Conservation (phyloP, 2,113 vertebrate species). For the Agelaius phoeniceus region DNA sequence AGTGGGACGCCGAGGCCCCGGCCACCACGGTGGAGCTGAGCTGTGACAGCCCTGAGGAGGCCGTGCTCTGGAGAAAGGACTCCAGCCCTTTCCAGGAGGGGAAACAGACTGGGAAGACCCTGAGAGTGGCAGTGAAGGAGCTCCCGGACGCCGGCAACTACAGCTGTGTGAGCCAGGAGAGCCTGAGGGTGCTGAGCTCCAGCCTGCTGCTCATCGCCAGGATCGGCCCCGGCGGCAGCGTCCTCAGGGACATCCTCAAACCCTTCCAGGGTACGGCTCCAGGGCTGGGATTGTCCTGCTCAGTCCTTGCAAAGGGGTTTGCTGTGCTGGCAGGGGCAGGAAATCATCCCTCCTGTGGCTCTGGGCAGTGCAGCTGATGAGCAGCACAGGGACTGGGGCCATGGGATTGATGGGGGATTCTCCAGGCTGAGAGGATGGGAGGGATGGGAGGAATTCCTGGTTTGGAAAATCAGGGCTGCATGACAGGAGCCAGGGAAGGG, state of each 20-base stretch:
- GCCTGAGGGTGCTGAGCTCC: neutral
- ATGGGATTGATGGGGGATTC: neutral
- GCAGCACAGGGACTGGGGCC: too few species aligned
- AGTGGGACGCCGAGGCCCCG: conserved; percentile 53
- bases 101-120: conserved; percentile 47
- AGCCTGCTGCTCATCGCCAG: conserved; percentile 66
- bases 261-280: neutral
- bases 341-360: neutral
- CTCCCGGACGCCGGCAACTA: conserved; percentile 70
- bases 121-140: conserved; percentile 66
- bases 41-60: conserved; percentile 48
- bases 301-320: neutral
- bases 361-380: neutral
- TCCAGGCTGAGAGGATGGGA: neutral
- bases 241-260: conserved; percentile 39
- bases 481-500: neutral
- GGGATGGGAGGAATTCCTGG: neutral
- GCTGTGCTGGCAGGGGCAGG: neutral
- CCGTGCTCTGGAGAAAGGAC: conserved; percentile 63
- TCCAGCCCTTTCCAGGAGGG: neutral
- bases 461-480: neutral
- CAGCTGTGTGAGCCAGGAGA: conserved; percentile 57
- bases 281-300: neutral
- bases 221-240: conserved; percentile 10
- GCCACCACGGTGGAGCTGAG: conserved; percentile 61